Conservation (phyloP, 2,797 vertebrate species). For the Takifugu ocellatus region DNA sequence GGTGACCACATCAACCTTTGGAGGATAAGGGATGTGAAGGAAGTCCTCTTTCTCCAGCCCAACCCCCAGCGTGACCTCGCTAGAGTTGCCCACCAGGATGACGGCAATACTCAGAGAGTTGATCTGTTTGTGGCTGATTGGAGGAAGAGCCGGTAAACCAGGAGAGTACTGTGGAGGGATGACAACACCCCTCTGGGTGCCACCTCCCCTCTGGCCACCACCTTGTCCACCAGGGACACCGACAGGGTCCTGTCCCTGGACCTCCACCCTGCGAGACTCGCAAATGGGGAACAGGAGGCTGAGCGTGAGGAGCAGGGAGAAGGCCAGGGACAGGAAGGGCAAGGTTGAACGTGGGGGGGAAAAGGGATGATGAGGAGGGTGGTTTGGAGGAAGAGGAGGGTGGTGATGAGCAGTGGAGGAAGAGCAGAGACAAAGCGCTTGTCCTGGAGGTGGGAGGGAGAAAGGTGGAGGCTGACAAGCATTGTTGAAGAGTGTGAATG, state of each 20-base stretch:
- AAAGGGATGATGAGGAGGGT: conserved; percentile 27
- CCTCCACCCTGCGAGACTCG: conserved; percentile 72
- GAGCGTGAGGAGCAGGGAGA: conserved; percentile 60
- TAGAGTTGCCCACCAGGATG: conserved; percentile 95
- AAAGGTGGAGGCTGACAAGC: conserved; percentile 78
- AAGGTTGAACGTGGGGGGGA: conserved; percentile 37
- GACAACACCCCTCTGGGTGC: conserved; percentile 61
- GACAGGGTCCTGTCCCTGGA: conserved; percentile 55
- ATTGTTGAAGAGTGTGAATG: conserved; percentile 79
- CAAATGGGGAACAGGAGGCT: conserved; percentile 67
- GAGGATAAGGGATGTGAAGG: conserved; percentile 92
- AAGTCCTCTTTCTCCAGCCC: conserved; percentile 98
- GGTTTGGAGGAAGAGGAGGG: conserved; percentile 40
- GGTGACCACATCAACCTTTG: conserved; percentile 93
- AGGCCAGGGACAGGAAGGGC: conserved; percentile 55
- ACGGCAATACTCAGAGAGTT: conserved; percentile 94
- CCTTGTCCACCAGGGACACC: conserved; percentile 60
- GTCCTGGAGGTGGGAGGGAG: conserved; percentile 71
- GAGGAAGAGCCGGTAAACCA: conserved; percentile 57
- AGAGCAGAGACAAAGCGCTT: conserved; percentile 41
- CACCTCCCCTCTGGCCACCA: conserved; percentile 67
- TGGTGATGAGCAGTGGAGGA: conserved; percentile 31
- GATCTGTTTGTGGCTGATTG: conserved; percentile 78
- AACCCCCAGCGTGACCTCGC: conserved; percentile 91
- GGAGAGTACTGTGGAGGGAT: conserved; percentile 78